Evolutionary conservation across 2,797 vertebrate species (phyloP).

Genomic region (Enteromius anoplus): DNA sequence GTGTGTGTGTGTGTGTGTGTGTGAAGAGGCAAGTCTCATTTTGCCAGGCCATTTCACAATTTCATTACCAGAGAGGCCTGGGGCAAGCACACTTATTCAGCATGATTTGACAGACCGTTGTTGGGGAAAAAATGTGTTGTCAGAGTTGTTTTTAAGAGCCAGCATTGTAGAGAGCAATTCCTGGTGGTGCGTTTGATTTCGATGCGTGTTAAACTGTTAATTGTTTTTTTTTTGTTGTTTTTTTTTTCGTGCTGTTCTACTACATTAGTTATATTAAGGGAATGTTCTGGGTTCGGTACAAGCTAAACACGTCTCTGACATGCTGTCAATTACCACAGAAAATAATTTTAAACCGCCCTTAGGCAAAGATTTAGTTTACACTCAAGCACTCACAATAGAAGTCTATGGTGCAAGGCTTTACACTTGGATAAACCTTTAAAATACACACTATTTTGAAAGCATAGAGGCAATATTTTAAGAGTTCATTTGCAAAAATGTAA

Average conservation of each 20-base stretch:
- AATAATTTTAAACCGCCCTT: neutral
- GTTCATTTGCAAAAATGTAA: no score
- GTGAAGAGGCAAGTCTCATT: slow-evolving; percentile 21
- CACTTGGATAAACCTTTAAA: neutral
- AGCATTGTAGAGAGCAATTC: slow-evolving; percentile 15
- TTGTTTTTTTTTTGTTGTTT: neutral
- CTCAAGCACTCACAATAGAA: neutral
- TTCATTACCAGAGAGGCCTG: slow-evolving; percentile 38
- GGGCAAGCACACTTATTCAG: slow-evolving; percentile 37
- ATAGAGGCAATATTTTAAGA: neutral
- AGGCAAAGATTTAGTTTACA: neutral
- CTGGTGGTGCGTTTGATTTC: neutral
- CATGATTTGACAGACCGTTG: slow-evolving; percentile 17
- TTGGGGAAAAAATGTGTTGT: neutral
- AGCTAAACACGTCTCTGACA: neutral
- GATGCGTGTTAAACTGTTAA: neutral
- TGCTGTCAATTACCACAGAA: neutral
- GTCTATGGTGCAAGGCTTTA: neutral
- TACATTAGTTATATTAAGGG: neutral
- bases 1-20: slow-evolving; percentile 41
- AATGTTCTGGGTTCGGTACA: neutral
- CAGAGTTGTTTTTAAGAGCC: slow-evolving; percentile 29
- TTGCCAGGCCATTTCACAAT: slow-evolving; percentile 43
- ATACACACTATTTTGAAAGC: neutral
- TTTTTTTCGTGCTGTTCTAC: neutral